Percentiles rank a stretch among this genome's conserved stretches.
Evolutionary conservation across 2,797 vertebrate genomes (phyloP).

Genomic region (Girardinus metallicus): DNA sequence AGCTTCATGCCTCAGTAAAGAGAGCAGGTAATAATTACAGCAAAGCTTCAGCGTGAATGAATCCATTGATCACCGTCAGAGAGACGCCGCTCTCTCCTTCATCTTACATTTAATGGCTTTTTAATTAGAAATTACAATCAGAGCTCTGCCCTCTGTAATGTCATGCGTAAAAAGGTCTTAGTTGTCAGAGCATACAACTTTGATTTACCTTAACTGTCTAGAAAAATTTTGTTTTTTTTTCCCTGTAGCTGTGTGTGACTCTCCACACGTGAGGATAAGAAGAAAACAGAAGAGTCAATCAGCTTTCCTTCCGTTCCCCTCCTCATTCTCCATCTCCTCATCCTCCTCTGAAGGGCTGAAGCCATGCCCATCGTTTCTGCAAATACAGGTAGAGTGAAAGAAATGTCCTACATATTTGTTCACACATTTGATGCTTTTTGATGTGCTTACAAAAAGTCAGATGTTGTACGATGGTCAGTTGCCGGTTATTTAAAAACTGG

Average conservation of each 20-base stretch:
- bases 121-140: slow-evolving; percentile 25
- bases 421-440: not conserved
- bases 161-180: not conserved
- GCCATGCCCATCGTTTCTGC: slow-evolving; percentile 70
- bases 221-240: not conserved
- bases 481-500: not conserved
- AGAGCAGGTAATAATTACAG: slow-evolving; percentile 38
- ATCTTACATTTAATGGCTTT: not conserved
- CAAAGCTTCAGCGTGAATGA: slow-evolving; percentile 35
- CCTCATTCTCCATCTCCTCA: slow-evolving; percentile 27
- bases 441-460: slow-evolving; percentile 16
- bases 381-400: slow-evolving; percentile 64
- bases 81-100: not conserved
- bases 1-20: slow-evolving; percentile 30
- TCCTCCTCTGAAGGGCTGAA: slow-evolving; percentile 58
- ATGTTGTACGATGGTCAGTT: not conserved
- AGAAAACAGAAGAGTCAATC: slow-evolving; percentile 14
- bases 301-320: slow-evolving; percentile 26
- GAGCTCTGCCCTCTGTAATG: not conserved
- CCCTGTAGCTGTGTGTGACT: not conserved
- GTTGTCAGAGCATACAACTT: not conserved
- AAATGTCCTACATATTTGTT: not conserved
- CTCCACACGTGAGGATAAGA: slow-evolving; percentile 12
- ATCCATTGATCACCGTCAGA: slow-evolving; percentile 45
- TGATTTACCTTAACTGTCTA: not conserved